A percentile compares a stretch with the other conserved stretches of the same genome.
Conservation (phyloP, 1,140 invertebrate species). For the Agrypnia vestita region DNA sequence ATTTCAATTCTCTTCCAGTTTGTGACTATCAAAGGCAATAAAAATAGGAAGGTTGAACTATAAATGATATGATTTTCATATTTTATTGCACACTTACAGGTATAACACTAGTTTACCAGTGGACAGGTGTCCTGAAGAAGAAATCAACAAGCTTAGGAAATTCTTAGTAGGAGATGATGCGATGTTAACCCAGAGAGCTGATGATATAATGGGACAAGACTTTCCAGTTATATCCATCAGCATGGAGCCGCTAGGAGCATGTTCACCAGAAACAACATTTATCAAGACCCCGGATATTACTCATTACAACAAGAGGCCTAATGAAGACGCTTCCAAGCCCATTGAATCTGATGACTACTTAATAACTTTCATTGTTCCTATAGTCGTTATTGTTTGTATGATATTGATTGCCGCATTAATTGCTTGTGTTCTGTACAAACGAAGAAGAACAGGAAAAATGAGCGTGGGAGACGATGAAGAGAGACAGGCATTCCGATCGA, state of each 20-base stretch:
- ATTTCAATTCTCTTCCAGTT: neutral
- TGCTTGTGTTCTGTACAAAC: conserved; percentile 90
- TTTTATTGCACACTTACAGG: conserved; percentile 62
- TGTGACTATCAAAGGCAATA: neutral
- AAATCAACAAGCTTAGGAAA: conserved; percentile 81
- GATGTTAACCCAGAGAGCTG: conserved; percentile 78
- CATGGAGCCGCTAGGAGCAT: conserved; percentile 81
- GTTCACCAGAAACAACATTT: conserved; percentile 76
- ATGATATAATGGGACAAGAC: conserved; percentile 83
- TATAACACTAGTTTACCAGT: conserved; percentile 71
- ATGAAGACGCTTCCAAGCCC: conserved; percentile 69
- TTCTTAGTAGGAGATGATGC: conserved; percentile 80
- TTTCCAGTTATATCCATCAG: conserved; percentile 84
- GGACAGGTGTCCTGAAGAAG: conserved; percentile 83
- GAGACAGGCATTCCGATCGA: conserved; percentile 87
- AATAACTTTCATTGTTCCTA: conserved; percentile 92
- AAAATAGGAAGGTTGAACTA: too few species aligned
- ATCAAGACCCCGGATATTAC: conserved; percentile 59
- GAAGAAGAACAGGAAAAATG: conserved; percentile 82
- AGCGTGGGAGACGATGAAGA: conserved; percentile 83
- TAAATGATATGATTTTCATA: neutral
- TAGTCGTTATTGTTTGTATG: conserved; percentile 92
- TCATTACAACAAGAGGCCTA: conserved; percentile 48
- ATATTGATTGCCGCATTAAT: conserved; percentile 88
- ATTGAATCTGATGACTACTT: conserved; percentile 83